Percentiles rank a stretch among this genome's conserved stretches.
These are phyloP conservation scores for Andrena camellia DNA, from an alignment of 2,888 invertebrate genomes.

Conservation along the genomic window DNA sequence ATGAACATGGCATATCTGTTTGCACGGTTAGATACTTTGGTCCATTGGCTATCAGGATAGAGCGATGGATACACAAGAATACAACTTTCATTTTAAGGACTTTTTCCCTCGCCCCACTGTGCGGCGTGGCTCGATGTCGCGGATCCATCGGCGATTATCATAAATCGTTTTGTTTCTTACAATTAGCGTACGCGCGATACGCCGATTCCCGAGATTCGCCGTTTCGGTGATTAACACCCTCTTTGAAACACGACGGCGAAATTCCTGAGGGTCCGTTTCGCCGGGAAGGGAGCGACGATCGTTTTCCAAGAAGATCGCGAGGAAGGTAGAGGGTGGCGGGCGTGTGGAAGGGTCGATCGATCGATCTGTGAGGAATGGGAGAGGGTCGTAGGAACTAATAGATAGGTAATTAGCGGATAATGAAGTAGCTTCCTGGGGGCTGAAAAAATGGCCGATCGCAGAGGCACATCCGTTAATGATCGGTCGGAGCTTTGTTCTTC, in stretches of 20 bases:
- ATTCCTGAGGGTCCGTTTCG: slow-evolving; percentile 4
- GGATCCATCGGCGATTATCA: not conserved
- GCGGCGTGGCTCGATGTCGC: not conserved
- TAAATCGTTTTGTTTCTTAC: not conserved
- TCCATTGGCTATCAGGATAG: too few relatives aligned
- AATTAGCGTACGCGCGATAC: not conserved
- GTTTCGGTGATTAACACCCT: slow-evolving; percentile 21
- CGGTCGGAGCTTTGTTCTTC: slow-evolving; percentile 66
- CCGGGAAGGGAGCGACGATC: not conserved
- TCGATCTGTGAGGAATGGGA: slow-evolving; percentile 27
- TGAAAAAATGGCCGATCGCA: slow-evolving; percentile 53
- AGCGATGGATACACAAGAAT: too few relatives aligned
- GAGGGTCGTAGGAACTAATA: slow-evolving; percentile 42
- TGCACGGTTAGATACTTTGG: too few relatives aligned
- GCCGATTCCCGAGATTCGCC: not conserved
- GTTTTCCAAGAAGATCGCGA: not conserved
- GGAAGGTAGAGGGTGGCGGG: not conserved
- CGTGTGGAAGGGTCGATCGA: slow-evolving; percentile 38
- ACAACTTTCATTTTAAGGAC: too few relatives aligned
- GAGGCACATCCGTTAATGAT: slow-evolving; percentile 60
- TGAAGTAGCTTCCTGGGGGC: slow-evolving; percentile 51
- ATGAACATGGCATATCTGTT: too few relatives aligned
- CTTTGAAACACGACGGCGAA: slow-evolving; percentile 11
- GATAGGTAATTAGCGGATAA: slow-evolving; percentile 69
- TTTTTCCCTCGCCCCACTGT: too few relatives aligned